Evolutionary conservation across 1,140 invertebrate genomes (phyloP).

Genomic region (Drosophila ogumai): DNA sequence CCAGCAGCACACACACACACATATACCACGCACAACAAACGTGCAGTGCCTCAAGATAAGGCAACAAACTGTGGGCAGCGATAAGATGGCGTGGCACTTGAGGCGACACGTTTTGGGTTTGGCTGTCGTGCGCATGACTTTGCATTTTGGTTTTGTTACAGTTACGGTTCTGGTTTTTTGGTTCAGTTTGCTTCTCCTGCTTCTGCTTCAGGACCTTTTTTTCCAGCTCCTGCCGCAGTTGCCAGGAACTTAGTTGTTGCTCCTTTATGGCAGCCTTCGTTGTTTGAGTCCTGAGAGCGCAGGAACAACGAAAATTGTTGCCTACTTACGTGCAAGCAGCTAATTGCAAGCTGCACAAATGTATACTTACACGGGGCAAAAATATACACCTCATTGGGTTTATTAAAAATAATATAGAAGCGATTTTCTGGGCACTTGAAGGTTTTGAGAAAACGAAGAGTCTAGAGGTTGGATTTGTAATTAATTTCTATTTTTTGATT

Average conservation of each 20-base stretch:
- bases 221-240: constrained; percentile 6
- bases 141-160: constrained; percentile 57
- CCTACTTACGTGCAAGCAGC: constrained; percentile 50
- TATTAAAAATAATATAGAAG: neutral
- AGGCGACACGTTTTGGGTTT: constrained; percentile 77
- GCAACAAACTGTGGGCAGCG: constrained; percentile 77
- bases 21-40: constrained; percentile 37
- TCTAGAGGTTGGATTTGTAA: neutral
- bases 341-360: constrained; percentile 55
- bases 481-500: too few relatives aligned
- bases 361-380: constrained; percentile 31
- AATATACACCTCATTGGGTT: constrained; percentile 10
- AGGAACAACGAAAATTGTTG: constrained; percentile 39
- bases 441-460: too few relatives aligned
- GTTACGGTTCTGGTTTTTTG: constrained; percentile 34
- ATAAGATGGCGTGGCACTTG: constrained; percentile 78
- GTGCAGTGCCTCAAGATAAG: constrained; percentile 72
- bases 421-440: neutral
- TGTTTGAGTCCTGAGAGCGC: constrained; percentile 8
- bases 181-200: constrained; percentile 2
- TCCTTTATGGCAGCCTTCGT: constrained; percentile 28
- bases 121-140: constrained; percentile 76
- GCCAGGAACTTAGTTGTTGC: constrained; percentile 26
- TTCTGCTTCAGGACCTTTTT: constrained; percentile 5
- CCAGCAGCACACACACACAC: constrained; percentile 28